Conservation (phyloP, 1,140 invertebrate genomes). For the Vanessa tameamea region DNA sequence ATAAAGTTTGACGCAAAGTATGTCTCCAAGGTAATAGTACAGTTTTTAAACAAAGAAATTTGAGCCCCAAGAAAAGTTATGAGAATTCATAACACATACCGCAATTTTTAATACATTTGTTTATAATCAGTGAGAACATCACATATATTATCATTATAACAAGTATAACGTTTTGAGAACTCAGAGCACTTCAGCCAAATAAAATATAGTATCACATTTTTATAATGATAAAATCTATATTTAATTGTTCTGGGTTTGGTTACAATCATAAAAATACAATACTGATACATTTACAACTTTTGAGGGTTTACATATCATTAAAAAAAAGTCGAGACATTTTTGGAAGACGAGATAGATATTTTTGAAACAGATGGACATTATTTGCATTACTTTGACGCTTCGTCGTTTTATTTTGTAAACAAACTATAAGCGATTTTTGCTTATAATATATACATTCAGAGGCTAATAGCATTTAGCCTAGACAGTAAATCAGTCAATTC, state of each 20-base stretch:
- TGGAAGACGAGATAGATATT: slow-evolving; percentile 1
- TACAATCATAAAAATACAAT: no score
- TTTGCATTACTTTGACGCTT: not conserved
- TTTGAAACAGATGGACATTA: not conserved
- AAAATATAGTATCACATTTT: not conserved
- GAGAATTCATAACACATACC: no score
- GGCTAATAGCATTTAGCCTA: not conserved
- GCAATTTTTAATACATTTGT: not conserved
- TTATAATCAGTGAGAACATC: slow-evolving; percentile 14
- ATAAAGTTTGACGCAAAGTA: not conserved
- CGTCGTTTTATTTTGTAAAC: not conserved
- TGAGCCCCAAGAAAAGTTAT: slow-evolving; percentile 10
- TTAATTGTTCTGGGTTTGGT: not conserved
- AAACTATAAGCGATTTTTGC: slow-evolving; percentile 3
- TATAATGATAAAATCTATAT: not conserved
- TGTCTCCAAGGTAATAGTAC: not conserved
- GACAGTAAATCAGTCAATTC: slow-evolving; percentile 5
- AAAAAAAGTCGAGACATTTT: not conserved
- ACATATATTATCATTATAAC: slow-evolving; percentile 27
- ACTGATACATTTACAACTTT: no score
- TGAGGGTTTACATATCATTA: no score
- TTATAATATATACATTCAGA: slow-evolving; percentile 5
- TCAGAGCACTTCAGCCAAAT: not conserved
- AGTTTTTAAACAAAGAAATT: slow-evolving; percentile 1
- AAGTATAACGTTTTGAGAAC: slow-evolving; percentile 32